Evolutionary conservation across 2,113 vertebrate genomes (phyloP).

Genomic region (Emberiza fucata): DNA sequence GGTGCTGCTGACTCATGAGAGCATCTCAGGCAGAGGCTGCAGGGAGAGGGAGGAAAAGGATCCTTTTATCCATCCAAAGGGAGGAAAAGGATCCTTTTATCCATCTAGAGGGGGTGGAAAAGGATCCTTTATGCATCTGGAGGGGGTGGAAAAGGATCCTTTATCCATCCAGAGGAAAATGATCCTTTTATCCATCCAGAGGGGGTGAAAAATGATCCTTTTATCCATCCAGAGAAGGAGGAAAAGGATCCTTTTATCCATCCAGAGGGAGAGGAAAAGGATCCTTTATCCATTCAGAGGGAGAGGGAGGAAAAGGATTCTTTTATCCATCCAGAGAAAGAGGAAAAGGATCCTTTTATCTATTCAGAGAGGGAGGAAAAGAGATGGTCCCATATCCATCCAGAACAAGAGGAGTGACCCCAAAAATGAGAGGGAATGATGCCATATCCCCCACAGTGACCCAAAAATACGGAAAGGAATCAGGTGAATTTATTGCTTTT

Average conservation of each 20-base stretch:
- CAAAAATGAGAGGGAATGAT: neutral
- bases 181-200: neutral
- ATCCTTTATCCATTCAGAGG: neutral
- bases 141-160: neutral
- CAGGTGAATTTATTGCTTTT: neutral
- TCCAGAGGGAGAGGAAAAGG: neutral
- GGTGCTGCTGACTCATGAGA: neutral
- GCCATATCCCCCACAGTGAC: neutral
- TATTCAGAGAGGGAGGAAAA: too few relatives aligned
- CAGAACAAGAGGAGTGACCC: neutral
- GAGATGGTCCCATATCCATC: neutral
- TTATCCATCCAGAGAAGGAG: too few relatives aligned
- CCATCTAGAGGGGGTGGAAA: too few relatives aligned
- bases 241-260: neutral
- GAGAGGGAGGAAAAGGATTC: neutral
- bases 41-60: neutral
- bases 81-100: neutral
- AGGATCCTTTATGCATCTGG: neutral
- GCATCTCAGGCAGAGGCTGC: rapidly evolving
- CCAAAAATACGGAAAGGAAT: rapidly evolving
- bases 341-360: neutral
- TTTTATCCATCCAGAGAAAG: too few relatives aligned
- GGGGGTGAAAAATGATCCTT: neutral
- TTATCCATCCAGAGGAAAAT: neutral
- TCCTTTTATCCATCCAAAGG: neutral